Evolutionary conservation across 1,140 invertebrate species (phyloP), one percentile per base, ranked within the genome.

Genomic region (Argopecten irradians): DNA sequence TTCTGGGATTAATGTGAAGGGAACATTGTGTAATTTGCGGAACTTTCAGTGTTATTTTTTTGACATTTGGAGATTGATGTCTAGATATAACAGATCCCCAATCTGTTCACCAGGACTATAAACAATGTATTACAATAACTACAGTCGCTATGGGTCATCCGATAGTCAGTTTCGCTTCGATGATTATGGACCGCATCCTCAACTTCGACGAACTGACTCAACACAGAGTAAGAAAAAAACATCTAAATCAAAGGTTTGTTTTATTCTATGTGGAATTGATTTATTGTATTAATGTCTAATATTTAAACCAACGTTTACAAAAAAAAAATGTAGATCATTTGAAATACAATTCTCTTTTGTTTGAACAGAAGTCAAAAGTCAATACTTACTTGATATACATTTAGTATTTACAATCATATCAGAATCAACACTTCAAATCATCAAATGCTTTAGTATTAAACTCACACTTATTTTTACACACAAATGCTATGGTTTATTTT

Each of bases 201-300:
- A 71, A 71, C 55, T 71, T n/a, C n/a, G 55, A 71, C 22, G 55
- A 71, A 28, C 55, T n/a, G 55, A 71, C 2, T 71, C 55, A 28
- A 71, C 8, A 8, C 55, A 71, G n/a, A n/a, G n/a, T n/a, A 71
- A 71, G 55, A 71, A 71, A 71, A 71, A 71, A 28, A 71, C 22
- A 71, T 71, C 55, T 28, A 71, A 71, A 71, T 71, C 55, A 71
- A 71, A 71, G 55, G 55, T 71, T 71, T 71, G 55, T 71, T 71
- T 7, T n/a, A n/a, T n/a, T n/a, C n/a, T n/a, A n/a, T n/a, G n/a
- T n/a, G n/a, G n/a, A n/a, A n/a, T n/a, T n/a, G n/a, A n/a, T n/a
- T n/a, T n/a, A n/a, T n/a, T n/a, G n/a, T n/a, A n/a, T n/a, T n/a
- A n/a, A n/a, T n/a, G n/a, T n/a, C n/a, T n/a, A n/a, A n/a, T n/a